These are phyloP conservation scores for Dinomys branickii DNA, from an alignment of 2,113 vertebrate species.

Conservation along the genomic window DNA sequence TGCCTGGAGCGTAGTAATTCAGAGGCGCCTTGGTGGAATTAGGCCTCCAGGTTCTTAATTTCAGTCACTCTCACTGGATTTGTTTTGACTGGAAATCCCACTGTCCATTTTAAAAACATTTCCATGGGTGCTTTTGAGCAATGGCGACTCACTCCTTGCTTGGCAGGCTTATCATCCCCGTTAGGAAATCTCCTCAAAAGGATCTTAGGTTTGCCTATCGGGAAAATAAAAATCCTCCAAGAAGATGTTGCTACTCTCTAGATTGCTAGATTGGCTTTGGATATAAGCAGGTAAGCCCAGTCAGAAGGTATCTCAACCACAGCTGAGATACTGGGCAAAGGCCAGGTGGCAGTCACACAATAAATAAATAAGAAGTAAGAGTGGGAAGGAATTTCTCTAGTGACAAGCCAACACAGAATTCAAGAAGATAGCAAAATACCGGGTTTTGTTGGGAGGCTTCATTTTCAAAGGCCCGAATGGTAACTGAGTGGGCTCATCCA, in stretches of 20 bases:
- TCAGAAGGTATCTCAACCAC: background rate
- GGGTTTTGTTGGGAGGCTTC: background rate
- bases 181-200: constrained; percentile 66
- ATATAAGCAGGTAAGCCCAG: background rate
- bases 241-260: background rate
- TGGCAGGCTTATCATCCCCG: constrained; percentile 16
- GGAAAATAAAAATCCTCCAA: constrained; percentile 20
- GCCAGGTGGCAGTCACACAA: background rate
- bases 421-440: background rate
- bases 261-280: background rate
- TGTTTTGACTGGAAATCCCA: constrained; percentile 72
- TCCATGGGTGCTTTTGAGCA: background rate
- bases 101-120: constrained; percentile 52
- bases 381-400: background rate
- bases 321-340: background rate
- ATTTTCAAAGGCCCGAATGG: background rate
- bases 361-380: background rate
- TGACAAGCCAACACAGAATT: background rate
- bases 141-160: background rate
- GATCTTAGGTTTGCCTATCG: constrained; percentile 33
- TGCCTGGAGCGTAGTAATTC: background rate
- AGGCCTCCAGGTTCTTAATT: constrained; percentile 51
- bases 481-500: accelerated
- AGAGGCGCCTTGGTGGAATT: background rate
- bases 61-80: constrained; percentile 51